Percentiles rank a stretch among this genome's conserved stretches.
phyloP scores from a whole-genome alignment of 2,888 invertebrate species.

The Trichacis sp. region DNA sequence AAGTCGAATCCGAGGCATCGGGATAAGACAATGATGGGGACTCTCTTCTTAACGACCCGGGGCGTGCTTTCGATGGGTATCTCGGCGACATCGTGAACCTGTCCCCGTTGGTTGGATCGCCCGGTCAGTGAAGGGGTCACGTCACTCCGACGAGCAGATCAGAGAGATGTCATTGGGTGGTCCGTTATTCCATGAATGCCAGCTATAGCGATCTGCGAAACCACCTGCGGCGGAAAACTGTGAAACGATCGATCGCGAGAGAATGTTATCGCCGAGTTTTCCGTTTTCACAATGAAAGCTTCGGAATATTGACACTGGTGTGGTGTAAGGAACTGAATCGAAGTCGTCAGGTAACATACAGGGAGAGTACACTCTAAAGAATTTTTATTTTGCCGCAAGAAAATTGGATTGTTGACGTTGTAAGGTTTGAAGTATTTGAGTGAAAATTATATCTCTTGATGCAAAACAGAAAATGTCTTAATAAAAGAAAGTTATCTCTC shows the following conservation, averaged over 20 bases:
- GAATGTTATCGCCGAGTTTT: background rate
- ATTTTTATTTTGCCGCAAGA: no score
- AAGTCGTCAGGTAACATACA: no score
- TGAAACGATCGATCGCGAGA: background rate
- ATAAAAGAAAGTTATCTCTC: no score
- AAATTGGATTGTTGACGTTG: no score
- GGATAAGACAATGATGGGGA: constrained; percentile 1
- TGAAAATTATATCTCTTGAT: no score
- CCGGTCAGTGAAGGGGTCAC: constrained; percentile 28
- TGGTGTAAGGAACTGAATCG: no score
- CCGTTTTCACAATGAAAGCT: background rate
- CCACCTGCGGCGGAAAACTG: constrained; percentile 13
- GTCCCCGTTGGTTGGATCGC: constrained; percentile 9
- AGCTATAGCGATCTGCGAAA: no score
- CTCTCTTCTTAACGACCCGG: constrained; percentile 13
- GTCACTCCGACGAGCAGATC: constrained; percentile 22
- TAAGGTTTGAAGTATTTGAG: no score
- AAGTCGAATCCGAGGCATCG: constrained; percentile 22
- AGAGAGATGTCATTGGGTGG: constrained; percentile 28
- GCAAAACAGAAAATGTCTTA: no score
- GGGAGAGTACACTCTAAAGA: no score
- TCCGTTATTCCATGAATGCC: constrained; percentile 27
- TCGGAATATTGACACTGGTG: no score
- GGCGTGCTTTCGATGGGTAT: constrained; percentile 17
- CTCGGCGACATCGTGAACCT: constrained; percentile 29